Conservation (phyloP, 2,113 vertebrate genomes). For the Panthera tigris region DNA sequence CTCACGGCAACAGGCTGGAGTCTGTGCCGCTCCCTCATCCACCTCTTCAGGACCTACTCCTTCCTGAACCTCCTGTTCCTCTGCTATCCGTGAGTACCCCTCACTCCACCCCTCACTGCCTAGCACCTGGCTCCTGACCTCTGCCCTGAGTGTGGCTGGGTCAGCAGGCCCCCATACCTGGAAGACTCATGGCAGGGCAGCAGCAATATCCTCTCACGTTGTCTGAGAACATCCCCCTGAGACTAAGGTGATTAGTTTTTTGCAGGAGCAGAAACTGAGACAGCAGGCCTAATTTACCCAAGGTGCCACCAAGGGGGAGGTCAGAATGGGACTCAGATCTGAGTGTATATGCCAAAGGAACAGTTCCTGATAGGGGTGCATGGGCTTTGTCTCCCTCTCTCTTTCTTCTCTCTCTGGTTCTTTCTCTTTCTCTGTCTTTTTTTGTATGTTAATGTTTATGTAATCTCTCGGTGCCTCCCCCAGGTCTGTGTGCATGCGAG, state of each 20-base stretch:
- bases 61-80: slow-evolving; percentile 98
- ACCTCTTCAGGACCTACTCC: slow-evolving; percentile 97
- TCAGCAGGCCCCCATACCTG: background rate
- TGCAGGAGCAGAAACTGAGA: slow-evolving; percentile 37
- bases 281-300: background rate
- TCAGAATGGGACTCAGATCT: background rate
- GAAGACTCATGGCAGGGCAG: background rate
- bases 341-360: background rate
- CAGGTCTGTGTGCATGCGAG: background rate
- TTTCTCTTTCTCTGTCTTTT: background rate
- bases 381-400: background rate
- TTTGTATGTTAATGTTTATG: background rate
- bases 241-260: background rate
- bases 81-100: slow-evolving; percentile 96
- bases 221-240: background rate
- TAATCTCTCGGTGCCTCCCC: background rate
- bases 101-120: background rate
- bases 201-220: background rate
- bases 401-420: background rate
- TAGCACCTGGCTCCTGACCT: background rate
- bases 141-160: background rate
- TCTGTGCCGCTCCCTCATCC: slow-evolving; percentile 95
- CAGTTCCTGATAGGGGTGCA: background rate
- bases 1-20: slow-evolving; percentile 97
- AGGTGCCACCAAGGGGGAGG: background rate